phyloP scores from a whole-genome alignment of 1,140 invertebrate genomes.

The Diploscapter pachys region DNA sequence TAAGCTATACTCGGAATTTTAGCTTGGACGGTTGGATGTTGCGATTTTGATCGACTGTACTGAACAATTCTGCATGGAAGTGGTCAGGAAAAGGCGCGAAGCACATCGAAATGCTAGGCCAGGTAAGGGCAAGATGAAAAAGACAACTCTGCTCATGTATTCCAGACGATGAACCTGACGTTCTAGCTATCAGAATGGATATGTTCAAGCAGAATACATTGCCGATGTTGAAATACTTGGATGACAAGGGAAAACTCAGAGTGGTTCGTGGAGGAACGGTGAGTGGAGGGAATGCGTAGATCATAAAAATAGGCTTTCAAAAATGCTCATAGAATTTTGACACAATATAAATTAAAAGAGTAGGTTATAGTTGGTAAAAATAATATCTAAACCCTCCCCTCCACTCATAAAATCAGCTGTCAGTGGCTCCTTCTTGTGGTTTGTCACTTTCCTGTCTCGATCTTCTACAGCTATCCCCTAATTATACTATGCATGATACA shows the following conservation, averaged over 20 bases:
- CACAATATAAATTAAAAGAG: slow-evolving; percentile 10
- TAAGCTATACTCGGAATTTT: neutral
- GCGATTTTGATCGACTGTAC: slow-evolving; percentile 56
- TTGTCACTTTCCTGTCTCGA: slow-evolving; percentile 14
- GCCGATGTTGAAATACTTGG: slow-evolving; percentile 56
- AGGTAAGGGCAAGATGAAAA: slow-evolving; percentile 20
- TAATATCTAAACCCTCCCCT: neutral
- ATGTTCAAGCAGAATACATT: slow-evolving; percentile 56
- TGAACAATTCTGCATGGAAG: slow-evolving; percentile 52
- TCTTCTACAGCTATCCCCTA: slow-evolving; percentile 16
- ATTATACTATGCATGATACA: slow-evolving; percentile 8
- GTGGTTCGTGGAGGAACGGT: slow-evolving; percentile 46
- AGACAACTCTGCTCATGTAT: neutral
- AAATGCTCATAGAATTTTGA: neutral
- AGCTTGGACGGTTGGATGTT: slow-evolving; percentile 49
- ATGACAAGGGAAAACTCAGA: slow-evolving; percentile 52
- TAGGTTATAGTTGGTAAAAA: neutral
- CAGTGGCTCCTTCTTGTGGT: neutral
- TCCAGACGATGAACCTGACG: slow-evolving; percentile 48
- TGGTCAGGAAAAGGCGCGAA: slow-evolving; percentile 35
- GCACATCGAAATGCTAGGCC: slow-evolving; percentile 34
- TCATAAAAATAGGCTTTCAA: neutral
- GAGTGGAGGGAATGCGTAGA: slow-evolving; percentile 30
- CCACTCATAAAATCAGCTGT: neutral
- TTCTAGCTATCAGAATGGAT: slow-evolving; percentile 42